phyloP scores from a whole-genome alignment of 2,888 invertebrate species.

The Nomada goodeniana region DNA sequence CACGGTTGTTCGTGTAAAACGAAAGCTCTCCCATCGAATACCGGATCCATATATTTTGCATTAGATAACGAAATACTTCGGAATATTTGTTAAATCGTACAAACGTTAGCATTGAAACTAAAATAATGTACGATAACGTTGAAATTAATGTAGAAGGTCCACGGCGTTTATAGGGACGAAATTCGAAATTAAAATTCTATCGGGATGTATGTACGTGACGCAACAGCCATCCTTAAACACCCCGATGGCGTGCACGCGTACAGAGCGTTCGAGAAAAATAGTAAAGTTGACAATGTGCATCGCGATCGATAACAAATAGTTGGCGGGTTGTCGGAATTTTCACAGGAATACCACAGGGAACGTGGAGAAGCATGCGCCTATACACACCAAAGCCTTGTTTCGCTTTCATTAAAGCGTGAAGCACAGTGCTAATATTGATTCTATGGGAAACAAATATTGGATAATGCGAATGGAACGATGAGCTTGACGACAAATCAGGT shows the following conservation, averaged over 20 bases:
- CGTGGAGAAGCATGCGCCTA: background rate
- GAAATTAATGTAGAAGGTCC: no score
- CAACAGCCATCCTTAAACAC: conserved; percentile 16
- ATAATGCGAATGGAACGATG: conserved; percentile 24
- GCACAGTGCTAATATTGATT: conserved; percentile 66
- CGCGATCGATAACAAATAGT: conserved; percentile 5
- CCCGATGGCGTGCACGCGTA: background rate
- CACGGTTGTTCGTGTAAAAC: no score
- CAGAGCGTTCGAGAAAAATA: background rate
- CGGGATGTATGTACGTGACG: conserved; percentile 9
- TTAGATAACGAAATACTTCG: no score
- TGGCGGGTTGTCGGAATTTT: background rate
- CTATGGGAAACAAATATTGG: conserved; percentile 38
- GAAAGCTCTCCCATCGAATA: no score
- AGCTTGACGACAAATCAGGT: conserved; percentile 31
- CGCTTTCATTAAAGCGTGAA: conserved; percentile 63
- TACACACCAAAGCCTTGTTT: conserved; percentile 1
- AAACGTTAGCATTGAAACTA: no score
- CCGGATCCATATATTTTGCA: no score
- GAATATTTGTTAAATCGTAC: no score
- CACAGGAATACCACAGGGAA: conserved; percentile 21
- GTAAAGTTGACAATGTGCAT: background rate
- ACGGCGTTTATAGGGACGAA: background rate
- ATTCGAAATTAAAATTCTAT: background rate
- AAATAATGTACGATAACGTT: no score